phyloP scores from a whole-genome alignment of 1,140 invertebrate species.

The Papilio polyxenes region DNA sequence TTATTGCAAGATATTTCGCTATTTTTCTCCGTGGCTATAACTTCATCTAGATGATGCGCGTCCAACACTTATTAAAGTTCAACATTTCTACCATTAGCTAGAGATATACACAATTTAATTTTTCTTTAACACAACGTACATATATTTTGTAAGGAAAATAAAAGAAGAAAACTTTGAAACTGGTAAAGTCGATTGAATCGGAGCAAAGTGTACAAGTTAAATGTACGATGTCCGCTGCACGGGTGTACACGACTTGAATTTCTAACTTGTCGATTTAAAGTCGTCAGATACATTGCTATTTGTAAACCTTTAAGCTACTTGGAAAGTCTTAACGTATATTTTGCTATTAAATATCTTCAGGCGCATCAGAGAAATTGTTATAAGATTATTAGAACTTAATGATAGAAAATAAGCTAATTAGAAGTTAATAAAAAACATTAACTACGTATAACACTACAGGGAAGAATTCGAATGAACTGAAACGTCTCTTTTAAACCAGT shows the following conservation, averaged over 20 bases:
- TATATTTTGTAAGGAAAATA: not conserved
- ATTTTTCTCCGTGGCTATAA: no score
- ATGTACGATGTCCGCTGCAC: slow-evolving; percentile 25
- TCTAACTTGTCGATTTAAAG: slow-evolving; percentile 2
- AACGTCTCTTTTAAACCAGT: no score
- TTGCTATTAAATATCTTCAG: not conserved
- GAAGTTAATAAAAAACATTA: not conserved
- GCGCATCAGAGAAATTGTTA: not conserved
- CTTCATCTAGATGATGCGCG: no score
- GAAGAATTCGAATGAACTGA: no score
- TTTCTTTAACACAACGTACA: not conserved
- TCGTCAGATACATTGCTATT: slow-evolving; percentile 9
- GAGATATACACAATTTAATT: not conserved
- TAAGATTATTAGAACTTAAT: not conserved
- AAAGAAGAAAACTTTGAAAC: not conserved
- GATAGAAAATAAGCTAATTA: no score
- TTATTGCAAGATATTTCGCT: no score
- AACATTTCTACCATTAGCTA: not conserved
- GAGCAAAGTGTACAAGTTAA: slow-evolving; percentile 23
- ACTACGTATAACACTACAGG: no score
- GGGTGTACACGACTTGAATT: slow-evolving; percentile 15
- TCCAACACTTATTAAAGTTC: no score
- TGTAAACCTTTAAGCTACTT: not conserved
- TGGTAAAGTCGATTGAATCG: slow-evolving; percentile 17
- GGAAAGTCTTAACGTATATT: not conserved